These are phyloP conservation scores for Lasioglossum albipes DNA, from an alignment of 1,140 invertebrate species.

Conservation along the genomic window DNA sequence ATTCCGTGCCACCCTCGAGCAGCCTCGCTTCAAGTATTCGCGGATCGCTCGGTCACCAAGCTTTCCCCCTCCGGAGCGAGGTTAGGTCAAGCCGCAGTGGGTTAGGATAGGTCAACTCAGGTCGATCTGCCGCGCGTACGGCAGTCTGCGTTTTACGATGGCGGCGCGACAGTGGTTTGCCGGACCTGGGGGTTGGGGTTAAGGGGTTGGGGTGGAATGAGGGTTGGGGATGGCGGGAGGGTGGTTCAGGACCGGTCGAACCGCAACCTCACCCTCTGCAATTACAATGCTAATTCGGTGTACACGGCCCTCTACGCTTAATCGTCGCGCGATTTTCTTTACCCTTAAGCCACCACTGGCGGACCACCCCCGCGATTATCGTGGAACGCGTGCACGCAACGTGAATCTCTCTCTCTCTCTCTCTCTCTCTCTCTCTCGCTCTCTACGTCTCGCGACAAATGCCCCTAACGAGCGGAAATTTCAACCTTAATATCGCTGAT, in stretches of 20 bases:
- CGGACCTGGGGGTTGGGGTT: background rate
- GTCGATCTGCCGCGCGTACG: constrained; percentile 54
- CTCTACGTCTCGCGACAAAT: constrained; percentile 6
- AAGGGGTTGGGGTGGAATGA: too few species aligned
- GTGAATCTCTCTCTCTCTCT: background rate
- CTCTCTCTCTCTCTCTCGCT: background rate
- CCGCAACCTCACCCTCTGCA: constrained; percentile 53
- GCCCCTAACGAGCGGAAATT: constrained; percentile 35
- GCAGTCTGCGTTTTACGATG: constrained; percentile 59
- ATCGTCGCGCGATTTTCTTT: constrained; percentile 57
- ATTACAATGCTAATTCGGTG: constrained; percentile 67
- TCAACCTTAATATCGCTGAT: background rate
- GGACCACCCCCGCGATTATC: constrained; percentile 23
- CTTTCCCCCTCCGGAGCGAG: constrained; percentile 26
- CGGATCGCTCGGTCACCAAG: constrained; percentile 38
- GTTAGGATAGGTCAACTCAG: constrained; percentile 53
- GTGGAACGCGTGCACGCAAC: constrained; percentile 18
- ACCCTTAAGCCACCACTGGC: constrained; percentile 10
- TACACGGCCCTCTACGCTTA: constrained; percentile 54
- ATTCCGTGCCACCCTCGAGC: background rate
- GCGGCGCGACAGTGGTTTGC: constrained; percentile 38
- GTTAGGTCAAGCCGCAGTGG: constrained; percentile 35
- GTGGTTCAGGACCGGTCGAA: constrained; percentile 38
- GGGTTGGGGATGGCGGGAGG: background rate
- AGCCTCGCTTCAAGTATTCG: constrained; percentile 13